Evolutionary conservation across 1,140 invertebrate species (phyloP).

Genomic region (Reticulitermes speratus): DNA sequence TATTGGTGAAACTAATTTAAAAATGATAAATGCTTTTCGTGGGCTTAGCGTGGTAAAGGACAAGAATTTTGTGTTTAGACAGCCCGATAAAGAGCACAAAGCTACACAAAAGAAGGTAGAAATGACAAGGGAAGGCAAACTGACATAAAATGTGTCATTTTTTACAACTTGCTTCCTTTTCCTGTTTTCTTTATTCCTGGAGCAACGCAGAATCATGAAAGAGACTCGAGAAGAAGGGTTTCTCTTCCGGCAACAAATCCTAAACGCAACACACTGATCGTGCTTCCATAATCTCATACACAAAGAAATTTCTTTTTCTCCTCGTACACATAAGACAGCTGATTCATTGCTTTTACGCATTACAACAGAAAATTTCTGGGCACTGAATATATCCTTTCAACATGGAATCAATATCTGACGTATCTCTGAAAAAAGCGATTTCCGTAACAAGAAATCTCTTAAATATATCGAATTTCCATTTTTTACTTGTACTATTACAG

Average conservation of each 20-base stretch:
- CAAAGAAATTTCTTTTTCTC: neutral
- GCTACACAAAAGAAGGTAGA: neutral
- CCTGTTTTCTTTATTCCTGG: neutral
- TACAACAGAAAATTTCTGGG: neutral
- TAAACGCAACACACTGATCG: neutral
- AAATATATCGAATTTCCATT: constrained; percentile 1
- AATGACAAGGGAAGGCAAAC: neutral
- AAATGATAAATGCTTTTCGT: too few species aligned
- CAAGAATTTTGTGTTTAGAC: neutral
- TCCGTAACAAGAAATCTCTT: neutral
- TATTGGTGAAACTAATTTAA: too few species aligned
- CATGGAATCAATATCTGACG: neutral
- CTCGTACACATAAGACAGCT: neutral
- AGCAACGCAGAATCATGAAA: neutral
- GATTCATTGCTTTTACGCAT: neutral
- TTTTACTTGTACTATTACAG: neutral
- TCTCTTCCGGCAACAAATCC: neutral
- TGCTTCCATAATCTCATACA: neutral
- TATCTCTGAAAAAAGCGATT: neutral
- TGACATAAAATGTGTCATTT: neutral
- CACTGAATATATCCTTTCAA: neutral
- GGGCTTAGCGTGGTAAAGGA: neutral
- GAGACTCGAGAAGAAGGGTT: neutral
- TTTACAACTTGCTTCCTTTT: neutral
- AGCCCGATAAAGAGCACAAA: neutral